Conservation (phyloP, 2,797 vertebrate species). For the Xenopus petersii region DNA sequence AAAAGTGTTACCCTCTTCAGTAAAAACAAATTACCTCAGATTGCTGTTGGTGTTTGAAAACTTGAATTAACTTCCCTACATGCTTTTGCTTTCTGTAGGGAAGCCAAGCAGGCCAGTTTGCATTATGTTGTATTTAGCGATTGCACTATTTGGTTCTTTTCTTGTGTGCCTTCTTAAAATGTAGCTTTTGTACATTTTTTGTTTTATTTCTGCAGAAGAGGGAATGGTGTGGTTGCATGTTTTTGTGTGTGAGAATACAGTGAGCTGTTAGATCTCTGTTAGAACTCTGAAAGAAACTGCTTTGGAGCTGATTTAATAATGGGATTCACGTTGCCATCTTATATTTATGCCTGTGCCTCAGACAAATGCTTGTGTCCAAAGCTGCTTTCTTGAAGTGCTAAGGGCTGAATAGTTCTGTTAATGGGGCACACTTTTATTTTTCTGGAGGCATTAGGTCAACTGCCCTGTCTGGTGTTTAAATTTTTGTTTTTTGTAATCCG, state of each 20-base stretch:
- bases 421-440: conserved; percentile 2
- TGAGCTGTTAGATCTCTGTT: background rate
- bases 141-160: conserved; percentile 40
- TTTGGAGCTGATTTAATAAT: background rate
- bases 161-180: conserved; percentile 49
- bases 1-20: conserved; percentile 42
- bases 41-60: conserved; percentile 43
- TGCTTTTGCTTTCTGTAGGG: background rate
- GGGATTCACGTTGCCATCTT: conserved; percentile 13
- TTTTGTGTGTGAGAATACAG: conserved; percentile 1
- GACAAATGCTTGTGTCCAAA: conserved; percentile 32
- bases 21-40: conserved; percentile 44
- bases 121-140: conserved; percentile 39
- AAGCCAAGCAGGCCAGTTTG: conserved; percentile 43
- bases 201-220: conserved; percentile 10
- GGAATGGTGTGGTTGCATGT: conserved; percentile 7
- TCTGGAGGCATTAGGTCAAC: conserved; percentile 1
- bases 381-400: conserved; percentile 17
- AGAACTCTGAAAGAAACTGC: background rate
- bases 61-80: conserved; percentile 36
- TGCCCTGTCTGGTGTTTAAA: background rate
- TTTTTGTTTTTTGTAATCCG: conserved; percentile 4
- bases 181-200: conserved; percentile 40
- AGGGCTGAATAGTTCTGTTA: conserved; percentile 26
- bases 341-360: conserved; percentile 9